Evolutionary conservation across 2,888 invertebrate genomes (phyloP), one percentile per base, ranked within the genome.

Genomic region (Neoascia interrupta): DNA sequence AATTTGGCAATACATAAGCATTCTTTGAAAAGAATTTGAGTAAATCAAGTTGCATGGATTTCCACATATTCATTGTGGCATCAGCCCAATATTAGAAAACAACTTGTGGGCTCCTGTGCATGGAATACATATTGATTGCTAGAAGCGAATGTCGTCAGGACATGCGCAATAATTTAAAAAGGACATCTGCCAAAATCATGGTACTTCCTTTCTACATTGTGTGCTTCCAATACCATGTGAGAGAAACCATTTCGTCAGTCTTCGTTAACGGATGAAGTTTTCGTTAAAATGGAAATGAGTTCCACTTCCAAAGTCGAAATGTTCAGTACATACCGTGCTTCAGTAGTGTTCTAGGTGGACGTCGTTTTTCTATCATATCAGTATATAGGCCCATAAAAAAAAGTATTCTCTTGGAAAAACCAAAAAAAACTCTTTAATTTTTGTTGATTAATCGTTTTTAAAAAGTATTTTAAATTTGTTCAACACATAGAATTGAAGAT

Each of bases 161-260:
- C 75, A 6, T 63, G 75, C 75, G 75, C 70, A 58, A n/a, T 26
- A 4, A n/a, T n/a, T n/a, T n/a, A n/a, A n/a, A n/a, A n/a, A n/a
- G n/a, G n/a, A n/a, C 1, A 21, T 13, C 11, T 18, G 19, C 13
- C 21, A 10, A 39, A 41, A 49, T 10, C 39, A 39, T 18, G 13
- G 16, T n/a, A 3, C 16, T 13, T 45, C 31, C 36, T 58, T 19
- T 41, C 43, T 51, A 6, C 10, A 23, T 23, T n/a, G 47, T 26
- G 26, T 34, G 28, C 49, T n/a, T n/a, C n/a, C n/a, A n/a, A n/a
- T 37, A 64, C 56, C 58, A 58, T 66, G 64, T 64, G 72, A 72
- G 63, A n/a, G 0, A 36, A 4, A 2, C 3, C 23, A 41, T 18
- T 41, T 51, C 56, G 56, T 31, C 43, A 69, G 36, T 26, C 26